These are phyloP conservation scores for Tapirus terrestris DNA, from an alignment of 2,113 vertebrate genomes.

Conservation along the genomic window DNA sequence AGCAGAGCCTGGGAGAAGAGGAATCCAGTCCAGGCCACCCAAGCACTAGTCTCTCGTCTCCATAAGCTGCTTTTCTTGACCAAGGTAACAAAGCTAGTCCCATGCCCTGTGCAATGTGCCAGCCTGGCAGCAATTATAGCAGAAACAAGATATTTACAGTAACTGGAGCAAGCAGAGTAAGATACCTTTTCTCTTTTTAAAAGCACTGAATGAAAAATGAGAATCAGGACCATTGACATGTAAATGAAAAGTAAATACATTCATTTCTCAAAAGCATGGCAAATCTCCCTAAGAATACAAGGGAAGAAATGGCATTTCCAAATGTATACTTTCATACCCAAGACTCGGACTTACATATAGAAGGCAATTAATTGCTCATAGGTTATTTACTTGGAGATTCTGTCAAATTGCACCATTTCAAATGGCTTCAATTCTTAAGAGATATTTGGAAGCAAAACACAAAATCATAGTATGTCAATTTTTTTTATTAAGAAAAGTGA, in stretches of 20 bases:
- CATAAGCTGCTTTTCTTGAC: not conserved
- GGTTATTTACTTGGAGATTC: not conserved
- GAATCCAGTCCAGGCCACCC: not conserved
- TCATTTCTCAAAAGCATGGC: not conserved
- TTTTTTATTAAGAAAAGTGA: constrained; percentile 32
- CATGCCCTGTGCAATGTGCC: not conserved
- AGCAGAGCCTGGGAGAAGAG: not conserved
- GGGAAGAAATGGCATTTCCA: not conserved
- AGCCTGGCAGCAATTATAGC: not conserved
- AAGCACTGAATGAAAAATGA: not conserved
- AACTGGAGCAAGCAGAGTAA: not conserved
- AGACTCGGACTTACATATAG: not conserved
- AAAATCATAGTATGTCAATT: not conserved
- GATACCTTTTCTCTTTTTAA: not conserved
- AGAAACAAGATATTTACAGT: not conserved
- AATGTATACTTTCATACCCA: not conserved
- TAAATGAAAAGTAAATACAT: constrained; percentile 31
- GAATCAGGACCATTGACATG: not conserved
- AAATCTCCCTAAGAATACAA: not conserved
- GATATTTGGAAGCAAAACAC: not conserved
- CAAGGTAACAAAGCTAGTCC: no score
- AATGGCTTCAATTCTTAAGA: constrained; percentile 22
- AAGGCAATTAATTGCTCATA: not conserved
- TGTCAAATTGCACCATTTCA: not conserved
- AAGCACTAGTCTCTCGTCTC: not conserved